Conservation (phyloP, 2,888 invertebrate species). For the Conus canariensis region DNA sequence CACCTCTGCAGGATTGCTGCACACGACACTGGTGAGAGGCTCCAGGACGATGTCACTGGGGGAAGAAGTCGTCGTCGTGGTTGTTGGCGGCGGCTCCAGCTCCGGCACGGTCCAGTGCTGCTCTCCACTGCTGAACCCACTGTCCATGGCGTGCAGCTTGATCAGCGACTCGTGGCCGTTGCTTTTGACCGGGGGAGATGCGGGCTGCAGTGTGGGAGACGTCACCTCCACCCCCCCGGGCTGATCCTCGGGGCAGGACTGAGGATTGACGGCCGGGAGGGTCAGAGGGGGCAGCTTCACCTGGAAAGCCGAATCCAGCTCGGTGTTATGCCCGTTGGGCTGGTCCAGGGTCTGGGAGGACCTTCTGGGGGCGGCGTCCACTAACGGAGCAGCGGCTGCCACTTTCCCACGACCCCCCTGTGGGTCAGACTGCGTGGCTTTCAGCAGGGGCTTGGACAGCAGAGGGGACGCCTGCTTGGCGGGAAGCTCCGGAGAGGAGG, state of each 20-base stretch:
- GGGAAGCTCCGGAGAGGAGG: constrained; percentile 22
- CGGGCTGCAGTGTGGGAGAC: not conserved
- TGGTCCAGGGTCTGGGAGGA: not conserved
- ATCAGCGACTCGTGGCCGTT: not conserved
- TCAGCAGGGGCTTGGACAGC: constrained; percentile 32
- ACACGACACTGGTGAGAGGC: constrained; percentile 7
- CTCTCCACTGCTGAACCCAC: constrained; percentile 31
- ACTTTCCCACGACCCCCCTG: not conserved
- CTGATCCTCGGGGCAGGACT: not conserved
- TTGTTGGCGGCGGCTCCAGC: not conserved
- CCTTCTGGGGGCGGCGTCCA: not conserved
- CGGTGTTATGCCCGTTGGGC: not conserved
- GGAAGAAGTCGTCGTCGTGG: not conserved
- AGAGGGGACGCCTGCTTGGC: not conserved
- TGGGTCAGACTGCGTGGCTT: constrained; percentile 36
- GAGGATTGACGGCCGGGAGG: not conserved
- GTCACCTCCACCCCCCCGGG: not conserved
- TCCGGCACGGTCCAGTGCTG: constrained; percentile 24
- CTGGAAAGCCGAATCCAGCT: not conserved
- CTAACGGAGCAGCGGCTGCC: not conserved
- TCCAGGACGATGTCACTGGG: constrained; percentile 14
- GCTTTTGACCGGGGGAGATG: not conserved
- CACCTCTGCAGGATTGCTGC: not conserved
- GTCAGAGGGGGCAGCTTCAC: constrained; percentile 28
- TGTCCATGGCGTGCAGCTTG: constrained; percentile 37